These are phyloP conservation scores for Otolemur crassicaudatus DNA, from an alignment of 2,797 vertebrate species.

Conservation along the genomic window DNA sequence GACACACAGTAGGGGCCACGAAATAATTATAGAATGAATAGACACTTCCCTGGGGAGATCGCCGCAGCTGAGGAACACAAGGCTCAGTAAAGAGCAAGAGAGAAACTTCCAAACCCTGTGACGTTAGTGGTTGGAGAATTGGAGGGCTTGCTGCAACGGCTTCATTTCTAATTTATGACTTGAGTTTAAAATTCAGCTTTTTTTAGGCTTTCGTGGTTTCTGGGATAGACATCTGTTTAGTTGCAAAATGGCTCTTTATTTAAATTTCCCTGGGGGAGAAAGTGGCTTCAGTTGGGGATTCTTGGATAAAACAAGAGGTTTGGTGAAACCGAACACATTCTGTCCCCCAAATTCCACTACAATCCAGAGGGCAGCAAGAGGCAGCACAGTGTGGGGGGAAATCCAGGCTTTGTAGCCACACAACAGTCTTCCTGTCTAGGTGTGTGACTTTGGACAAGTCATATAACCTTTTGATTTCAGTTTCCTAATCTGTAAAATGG, in stretches of 20 bases:
- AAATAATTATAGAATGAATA: background rate
- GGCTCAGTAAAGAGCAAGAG: background rate
- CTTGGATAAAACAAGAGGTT: background rate
- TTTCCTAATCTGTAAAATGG: constrained; percentile 27
- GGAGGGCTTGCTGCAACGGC: background rate
- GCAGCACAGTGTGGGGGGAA: too few species aligned
- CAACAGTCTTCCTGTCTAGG: background rate
- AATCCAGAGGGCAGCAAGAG: background rate
- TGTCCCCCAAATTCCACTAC: background rate
- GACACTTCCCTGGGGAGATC: background rate
- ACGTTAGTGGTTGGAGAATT: background rate
- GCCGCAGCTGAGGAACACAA: background rate
- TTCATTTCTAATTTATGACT: background rate
- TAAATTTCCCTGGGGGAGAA: constrained; percentile 30
- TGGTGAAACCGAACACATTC: background rate
- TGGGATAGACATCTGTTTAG: constrained; percentile 42
- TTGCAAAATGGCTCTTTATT: constrained; percentile 24
- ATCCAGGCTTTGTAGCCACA: background rate
- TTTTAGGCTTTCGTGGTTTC: background rate
- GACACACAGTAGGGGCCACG: background rate
- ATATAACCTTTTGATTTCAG: background rate
- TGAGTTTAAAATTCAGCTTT: background rate
- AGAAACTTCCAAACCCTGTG: background rate
- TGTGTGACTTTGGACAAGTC: background rate
- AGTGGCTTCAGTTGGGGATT: constrained; percentile 23